Evolutionary conservation across 2,797 vertebrate genomes (phyloP), one percentile per base, ranked within the genome.

Genomic region (Hypotaenidia okinawae): DNA sequence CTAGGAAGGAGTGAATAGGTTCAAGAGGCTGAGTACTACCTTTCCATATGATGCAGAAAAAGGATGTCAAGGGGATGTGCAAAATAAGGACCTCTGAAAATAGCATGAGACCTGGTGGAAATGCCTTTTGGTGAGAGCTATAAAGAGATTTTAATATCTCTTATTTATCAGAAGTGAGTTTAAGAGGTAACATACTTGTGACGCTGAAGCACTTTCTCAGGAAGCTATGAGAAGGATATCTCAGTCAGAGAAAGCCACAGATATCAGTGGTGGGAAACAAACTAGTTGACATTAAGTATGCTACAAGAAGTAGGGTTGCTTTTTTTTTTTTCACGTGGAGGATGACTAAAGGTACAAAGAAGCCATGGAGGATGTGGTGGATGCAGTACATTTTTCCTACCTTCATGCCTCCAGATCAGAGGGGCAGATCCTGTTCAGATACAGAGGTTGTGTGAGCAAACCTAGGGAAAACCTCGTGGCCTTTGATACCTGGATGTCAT

Each of bases 341-440:
- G 47, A 72, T 95, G 87, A 91, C 68, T 89, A 89, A 95, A 87
- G 49, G 81, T 22, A 30, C 77, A 72, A 77, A 94, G 58, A 90
- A 90, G 68, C 45, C 39, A 84, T 43, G 41, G 61, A 86, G 84
- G 69, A 91, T 93, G 62, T 61, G 78, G 75, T 79, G 54, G 30
- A 90, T 79, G 41, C 2, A 2, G 82, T 72, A 39, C 25, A 27
- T 85, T 80, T 95, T 84, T 78, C 76, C 87, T 76, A 51, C 15
- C 18, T 74, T 49, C 58, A 16, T 4, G 62, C 84, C 66, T 81
- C n/a, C 49, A 58, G 64, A 85, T 74, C 47, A 74, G 84, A 87
- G 61, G 7, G 54, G 54, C 91, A 91, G 72, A 84, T 86, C 5
- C 49, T 63, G 35, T 54, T 67, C 73, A 88, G 76, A 91, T 30